Conservation (phyloP, 2,888 invertebrate species). For the Aspidiotus rigidus region DNA sequence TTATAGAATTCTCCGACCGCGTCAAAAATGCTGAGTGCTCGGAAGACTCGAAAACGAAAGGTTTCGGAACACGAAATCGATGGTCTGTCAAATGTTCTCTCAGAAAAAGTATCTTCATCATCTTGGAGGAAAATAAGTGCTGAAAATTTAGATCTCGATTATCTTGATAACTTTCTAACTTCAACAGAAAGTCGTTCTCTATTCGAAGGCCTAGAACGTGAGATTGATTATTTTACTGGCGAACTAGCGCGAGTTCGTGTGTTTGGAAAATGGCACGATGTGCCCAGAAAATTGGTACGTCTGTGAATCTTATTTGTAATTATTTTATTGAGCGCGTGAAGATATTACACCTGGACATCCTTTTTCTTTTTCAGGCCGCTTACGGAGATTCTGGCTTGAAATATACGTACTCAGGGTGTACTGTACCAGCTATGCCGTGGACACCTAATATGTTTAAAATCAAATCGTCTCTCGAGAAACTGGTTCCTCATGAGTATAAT, state of each 20-base stretch:
- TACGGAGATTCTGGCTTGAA: slow-evolving; percentile 56
- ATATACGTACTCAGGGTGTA: slow-evolving; percentile 57
- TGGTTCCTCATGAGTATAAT: slow-evolving; percentile 53
- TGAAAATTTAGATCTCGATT: slow-evolving; percentile 53
- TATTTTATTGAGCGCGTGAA: background rate
- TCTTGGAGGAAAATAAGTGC: slow-evolving; percentile 44
- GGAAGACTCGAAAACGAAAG: too few relatives aligned
- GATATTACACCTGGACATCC: background rate
- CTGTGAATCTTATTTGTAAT: too few relatives aligned
- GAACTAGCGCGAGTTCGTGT: slow-evolving; percentile 53
- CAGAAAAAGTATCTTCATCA: background rate
- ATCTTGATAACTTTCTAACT: slow-evolving; percentile 40
- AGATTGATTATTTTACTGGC: slow-evolving; percentile 55
- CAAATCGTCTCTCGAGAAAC: slow-evolving; percentile 46
- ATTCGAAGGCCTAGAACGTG: slow-evolving; percentile 49
- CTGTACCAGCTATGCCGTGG: slow-evolving; percentile 58
- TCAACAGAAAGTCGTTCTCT: slow-evolving; percentile 45
- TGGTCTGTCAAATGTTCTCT: background rate
- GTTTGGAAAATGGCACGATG: slow-evolving; percentile 56
- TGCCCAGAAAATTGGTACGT: slow-evolving; percentile 55
- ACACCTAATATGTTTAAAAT: slow-evolving; percentile 47
- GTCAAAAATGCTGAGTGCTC: too few relatives aligned
- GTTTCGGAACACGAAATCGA: too few relatives aligned
- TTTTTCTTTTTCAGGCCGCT: slow-evolving; percentile 46
- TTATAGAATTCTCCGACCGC: too few relatives aligned